Percentiles rank a stretch among this genome's conserved stretches.
phyloP scores from a whole-genome alignment of 2,797 vertebrate genomes.

The Hafferia zeledoni region DNA sequence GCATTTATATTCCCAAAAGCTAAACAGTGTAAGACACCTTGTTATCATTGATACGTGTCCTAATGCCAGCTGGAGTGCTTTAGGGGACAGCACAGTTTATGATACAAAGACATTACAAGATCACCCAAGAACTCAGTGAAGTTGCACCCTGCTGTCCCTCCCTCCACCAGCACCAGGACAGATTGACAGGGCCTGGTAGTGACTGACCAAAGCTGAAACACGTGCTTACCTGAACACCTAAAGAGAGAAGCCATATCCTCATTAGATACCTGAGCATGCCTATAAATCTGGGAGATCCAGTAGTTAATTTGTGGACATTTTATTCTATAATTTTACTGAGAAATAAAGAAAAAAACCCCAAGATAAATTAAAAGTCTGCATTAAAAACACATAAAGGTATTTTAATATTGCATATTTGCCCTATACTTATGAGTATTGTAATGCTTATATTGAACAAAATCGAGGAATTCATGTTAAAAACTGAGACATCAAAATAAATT shows the following conservation, averaged over 20 bases:
- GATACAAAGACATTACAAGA: rapidly evolving
- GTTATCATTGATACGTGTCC: rapidly evolving
- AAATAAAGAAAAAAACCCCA: rapidly evolving
- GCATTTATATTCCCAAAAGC: not conserved
- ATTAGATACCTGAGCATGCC: not conserved
- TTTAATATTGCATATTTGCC: not conserved
- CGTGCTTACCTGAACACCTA: not conserved
- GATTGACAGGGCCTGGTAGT: not conserved
- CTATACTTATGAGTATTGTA: rapidly evolving
- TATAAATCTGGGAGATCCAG: not conserved
- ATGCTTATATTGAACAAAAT: not conserved
- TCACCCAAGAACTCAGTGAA: not conserved
- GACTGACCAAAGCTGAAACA: not conserved
- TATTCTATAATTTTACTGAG: not conserved
- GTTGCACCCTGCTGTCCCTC: not conserved
- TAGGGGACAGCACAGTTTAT: rapidly evolving
- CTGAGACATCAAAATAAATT: not conserved
- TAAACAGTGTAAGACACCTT: not conserved
- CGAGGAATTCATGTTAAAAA: not conserved
- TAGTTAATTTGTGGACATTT: not conserved
- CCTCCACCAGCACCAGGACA: not conserved
- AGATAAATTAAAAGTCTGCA: not conserved
- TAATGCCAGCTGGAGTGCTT: not conserved
- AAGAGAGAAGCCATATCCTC: not conserved
- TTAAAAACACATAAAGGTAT: not conserved